Conservation (phyloP, 2,888 invertebrate species). For the Vanessa cardui region DNA sequence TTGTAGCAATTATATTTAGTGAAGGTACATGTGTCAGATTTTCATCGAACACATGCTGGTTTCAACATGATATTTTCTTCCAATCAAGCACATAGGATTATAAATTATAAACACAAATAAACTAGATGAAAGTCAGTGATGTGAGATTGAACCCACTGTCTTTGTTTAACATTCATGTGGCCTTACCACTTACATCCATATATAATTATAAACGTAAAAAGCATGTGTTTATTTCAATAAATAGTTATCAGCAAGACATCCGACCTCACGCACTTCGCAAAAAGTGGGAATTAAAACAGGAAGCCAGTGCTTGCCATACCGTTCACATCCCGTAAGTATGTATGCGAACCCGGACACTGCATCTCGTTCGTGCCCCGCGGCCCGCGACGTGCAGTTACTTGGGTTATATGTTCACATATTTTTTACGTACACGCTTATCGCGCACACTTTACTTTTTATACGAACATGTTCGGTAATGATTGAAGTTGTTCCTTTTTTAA, state of each 20-base stretch:
- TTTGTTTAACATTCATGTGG: too few relatives aligned
- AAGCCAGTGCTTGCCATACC: conserved; percentile 61
- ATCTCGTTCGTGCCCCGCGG: conserved; percentile 59
- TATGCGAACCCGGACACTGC: conserved; percentile 66
- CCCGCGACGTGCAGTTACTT: conserved; percentile 61
- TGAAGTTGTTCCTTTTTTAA: not conserved
- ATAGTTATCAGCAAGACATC: conserved; percentile 47
- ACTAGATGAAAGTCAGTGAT: too few relatives aligned
- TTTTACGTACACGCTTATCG: conserved; percentile 2
- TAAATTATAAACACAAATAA: too few relatives aligned
- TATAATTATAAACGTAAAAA: conserved; percentile 22
- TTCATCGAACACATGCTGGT: too few relatives aligned
- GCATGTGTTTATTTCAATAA: conserved; percentile 22
- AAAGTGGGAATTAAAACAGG: conserved; percentile 68
- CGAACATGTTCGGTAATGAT: conserved; percentile 8
- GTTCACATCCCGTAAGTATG: conserved; percentile 58
- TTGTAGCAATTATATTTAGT: too few relatives aligned
- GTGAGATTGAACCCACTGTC: not conserved
- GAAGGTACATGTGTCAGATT: too few relatives aligned
- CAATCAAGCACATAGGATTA: too few relatives aligned
- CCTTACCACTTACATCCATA: conserved; percentile 11
- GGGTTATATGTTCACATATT: conserved; percentile 12
- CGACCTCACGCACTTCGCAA: conserved; percentile 60
- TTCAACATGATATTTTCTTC: too few relatives aligned
- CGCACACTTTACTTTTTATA: conserved; percentile 6